Evolutionary conservation across 2,113 vertebrate genomes (phyloP), one percentile per base, ranked within the genome.

Genomic region (Rhabdornis inornatus): DNA sequence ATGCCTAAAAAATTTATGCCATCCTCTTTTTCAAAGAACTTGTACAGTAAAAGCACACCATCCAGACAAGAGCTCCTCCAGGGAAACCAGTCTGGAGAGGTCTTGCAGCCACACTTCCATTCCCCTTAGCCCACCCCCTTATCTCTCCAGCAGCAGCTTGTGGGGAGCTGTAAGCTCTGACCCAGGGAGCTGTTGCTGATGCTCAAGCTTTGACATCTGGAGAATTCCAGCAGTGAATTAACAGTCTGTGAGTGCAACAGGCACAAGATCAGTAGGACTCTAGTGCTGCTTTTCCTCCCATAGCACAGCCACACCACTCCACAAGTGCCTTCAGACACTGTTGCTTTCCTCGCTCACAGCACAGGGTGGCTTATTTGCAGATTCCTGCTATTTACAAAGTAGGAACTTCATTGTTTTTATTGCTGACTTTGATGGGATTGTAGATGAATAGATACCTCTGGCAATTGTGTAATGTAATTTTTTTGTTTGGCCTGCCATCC

Each of bases 61-160:
- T 50, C 20, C 59, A 83, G 50, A 45, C 40, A 80, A 68, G 66
- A 65, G n/a, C 11, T 88, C 27, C 82, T 85, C 53, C 59, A 82
- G 85, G 70, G 70, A 92, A 93, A 69, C 15, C 49, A 80, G 37
- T 20, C 2, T 65, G 69, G 64, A 24, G 45, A 31, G 45, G 15
- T 69, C 40, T 81, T 69, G 40, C 35, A 78, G 49, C 33, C 57
- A 56, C 30, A 7, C 27, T 84, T 84, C 35, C 56, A 21, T 35
- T 68, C 55, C 61, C 56, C 60, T 81, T 17, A 55, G 57, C 7
- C 56, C 64, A 31, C 16, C 39, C 17, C 30, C 30, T 87, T 87
- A 89, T 91, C 90, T 64, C 49, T 64, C 22, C 84, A 44, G 52
- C 61, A 82, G 65, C 95, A 95, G 77, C 93, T 91, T 84, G 60